These are phyloP conservation scores for Eulemur mongoz DNA, from an alignment of 2,797 vertebrate species.

Conservation along the genomic window DNA sequence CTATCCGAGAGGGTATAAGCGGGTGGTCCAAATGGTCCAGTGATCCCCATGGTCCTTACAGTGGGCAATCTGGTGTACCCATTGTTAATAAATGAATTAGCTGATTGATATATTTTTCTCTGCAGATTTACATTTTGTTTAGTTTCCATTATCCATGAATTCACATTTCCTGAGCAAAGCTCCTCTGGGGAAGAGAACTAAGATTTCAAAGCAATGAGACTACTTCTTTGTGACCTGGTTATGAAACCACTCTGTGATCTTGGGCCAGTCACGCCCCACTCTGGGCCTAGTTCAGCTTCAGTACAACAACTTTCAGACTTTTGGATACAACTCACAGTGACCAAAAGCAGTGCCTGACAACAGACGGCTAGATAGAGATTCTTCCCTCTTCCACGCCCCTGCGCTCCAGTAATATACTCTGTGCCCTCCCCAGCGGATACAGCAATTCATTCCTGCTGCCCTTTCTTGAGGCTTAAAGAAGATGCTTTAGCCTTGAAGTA, in stretches of 20 bases:
- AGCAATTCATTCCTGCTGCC: constrained; percentile 79
- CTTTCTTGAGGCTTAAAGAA: constrained; percentile 77
- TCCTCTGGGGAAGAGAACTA: background rate
- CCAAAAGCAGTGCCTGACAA: background rate
- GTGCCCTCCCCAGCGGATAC: constrained; percentile 70
- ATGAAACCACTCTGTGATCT: background rate
- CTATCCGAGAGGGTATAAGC: background rate
- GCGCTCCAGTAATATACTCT: constrained; percentile 71
- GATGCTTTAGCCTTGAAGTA: constrained; percentile 81
- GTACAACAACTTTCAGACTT: background rate
- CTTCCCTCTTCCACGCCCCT: background rate
- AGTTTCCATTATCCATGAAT: background rate
- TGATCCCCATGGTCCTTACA: background rate
- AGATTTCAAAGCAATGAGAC: constrained; percentile 37
- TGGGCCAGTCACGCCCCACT: background rate
- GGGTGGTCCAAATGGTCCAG: background rate
- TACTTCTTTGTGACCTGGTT: constrained; percentile 26
- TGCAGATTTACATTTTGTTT: background rate
- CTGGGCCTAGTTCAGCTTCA: background rate
- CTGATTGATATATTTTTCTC: background rate
- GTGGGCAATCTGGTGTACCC: background rate
- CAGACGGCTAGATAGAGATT: background rate
- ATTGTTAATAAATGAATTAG: background rate
- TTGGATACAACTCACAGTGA: background rate
- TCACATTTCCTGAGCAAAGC: constrained; percentile 42